Conservation (phyloP, 2,888 invertebrate genomes). For the Aleiodes testaceus region DNA sequence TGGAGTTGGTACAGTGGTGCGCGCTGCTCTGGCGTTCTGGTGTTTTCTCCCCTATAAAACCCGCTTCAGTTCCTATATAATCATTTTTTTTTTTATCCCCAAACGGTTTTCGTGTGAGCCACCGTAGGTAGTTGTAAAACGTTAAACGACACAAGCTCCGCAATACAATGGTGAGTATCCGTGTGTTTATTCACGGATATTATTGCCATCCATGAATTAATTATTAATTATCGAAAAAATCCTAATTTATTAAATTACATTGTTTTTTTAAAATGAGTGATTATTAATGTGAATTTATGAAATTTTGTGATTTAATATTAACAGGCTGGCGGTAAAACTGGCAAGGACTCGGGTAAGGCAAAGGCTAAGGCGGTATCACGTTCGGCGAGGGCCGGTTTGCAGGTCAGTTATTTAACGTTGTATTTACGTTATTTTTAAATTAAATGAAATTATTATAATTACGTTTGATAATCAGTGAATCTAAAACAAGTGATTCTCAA, state of each 20-base stretch:
- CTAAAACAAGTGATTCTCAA: not conserved
- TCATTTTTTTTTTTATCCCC: conserved; percentile 31
- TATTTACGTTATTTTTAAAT: not conserved
- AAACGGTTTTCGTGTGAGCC: conserved; percentile 18
- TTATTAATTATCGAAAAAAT: conserved; percentile 46
- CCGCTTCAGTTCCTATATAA: conserved; percentile 11
- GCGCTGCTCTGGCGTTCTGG: no score
- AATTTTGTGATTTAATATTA: conserved; percentile 31
- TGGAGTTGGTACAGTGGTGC: conserved; percentile 5
- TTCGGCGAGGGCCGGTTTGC: conserved; percentile 98
- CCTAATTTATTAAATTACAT: no score
- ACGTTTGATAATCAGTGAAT: no score
- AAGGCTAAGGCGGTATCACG: conserved; percentile 99
- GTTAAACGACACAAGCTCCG: conserved; percentile 53
- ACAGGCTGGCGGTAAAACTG: conserved; percentile 99
- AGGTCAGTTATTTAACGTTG: conserved; percentile 78
- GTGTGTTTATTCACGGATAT: conserved; percentile 68
- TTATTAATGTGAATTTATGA: not conserved
- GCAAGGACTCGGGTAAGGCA: conserved; percentile 99
- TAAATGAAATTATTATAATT: no score
- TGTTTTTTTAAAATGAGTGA: no score
- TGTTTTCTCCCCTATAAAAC: no score
- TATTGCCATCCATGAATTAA: conserved; percentile 62
- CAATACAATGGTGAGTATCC: conserved; percentile 73
- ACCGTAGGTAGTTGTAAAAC: conserved; percentile 52